Percentiles rank a stretch among this genome's conserved stretches.
phyloP scores from a whole-genome alignment of 1,140 invertebrate species.

The Venturia canescens region DNA sequence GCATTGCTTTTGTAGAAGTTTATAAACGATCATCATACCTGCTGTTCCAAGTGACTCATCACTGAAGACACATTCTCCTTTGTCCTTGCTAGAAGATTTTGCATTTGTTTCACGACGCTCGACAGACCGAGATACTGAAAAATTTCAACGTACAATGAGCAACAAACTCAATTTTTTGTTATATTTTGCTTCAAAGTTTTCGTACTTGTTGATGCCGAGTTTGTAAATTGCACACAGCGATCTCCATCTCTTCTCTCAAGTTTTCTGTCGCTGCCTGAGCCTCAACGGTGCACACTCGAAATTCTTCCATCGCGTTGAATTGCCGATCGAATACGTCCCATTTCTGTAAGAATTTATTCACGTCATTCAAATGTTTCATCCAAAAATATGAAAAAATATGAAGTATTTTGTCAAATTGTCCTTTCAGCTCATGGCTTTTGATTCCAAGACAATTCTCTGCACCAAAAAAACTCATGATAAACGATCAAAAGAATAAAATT shows the following conservation, averaged over 20 bases:
- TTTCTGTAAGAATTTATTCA: neutral
- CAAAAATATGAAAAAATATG: too few relatives aligned
- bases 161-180: slow-evolving; percentile 22
- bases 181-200: slow-evolving; percentile 42
- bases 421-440: too few relatives aligned
- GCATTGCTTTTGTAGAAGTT: slow-evolving; percentile 8
- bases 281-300: slow-evolving; percentile 71
- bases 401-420: too few relatives aligned
- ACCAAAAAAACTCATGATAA: neutral
- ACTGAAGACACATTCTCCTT: slow-evolving; percentile 62
- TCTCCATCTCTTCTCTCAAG: slow-evolving; percentile 70
- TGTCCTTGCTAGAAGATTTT: slow-evolving; percentile 64
- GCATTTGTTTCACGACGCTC: slow-evolving; percentile 60
- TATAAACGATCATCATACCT: slow-evolving; percentile 57
- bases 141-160: slow-evolving; percentile 18
- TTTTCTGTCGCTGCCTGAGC: slow-evolving; percentile 73
- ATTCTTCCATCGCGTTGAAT: slow-evolving; percentile 73
- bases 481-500: neutral
- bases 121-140: slow-evolving; percentile 65
- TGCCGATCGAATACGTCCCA: slow-evolving; percentile 56
- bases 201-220: slow-evolving; percentile 66
- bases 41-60: slow-evolving; percentile 63
- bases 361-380: too few relatives aligned
- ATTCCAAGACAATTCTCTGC: neutral
- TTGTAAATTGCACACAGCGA: slow-evolving; percentile 65